A percentile compares a stretch with the other conserved stretches of the same genome.
Evolutionary conservation across 1,140 invertebrate genomes (phyloP).

Genomic region (Thalassaphorura encarpata): DNA sequence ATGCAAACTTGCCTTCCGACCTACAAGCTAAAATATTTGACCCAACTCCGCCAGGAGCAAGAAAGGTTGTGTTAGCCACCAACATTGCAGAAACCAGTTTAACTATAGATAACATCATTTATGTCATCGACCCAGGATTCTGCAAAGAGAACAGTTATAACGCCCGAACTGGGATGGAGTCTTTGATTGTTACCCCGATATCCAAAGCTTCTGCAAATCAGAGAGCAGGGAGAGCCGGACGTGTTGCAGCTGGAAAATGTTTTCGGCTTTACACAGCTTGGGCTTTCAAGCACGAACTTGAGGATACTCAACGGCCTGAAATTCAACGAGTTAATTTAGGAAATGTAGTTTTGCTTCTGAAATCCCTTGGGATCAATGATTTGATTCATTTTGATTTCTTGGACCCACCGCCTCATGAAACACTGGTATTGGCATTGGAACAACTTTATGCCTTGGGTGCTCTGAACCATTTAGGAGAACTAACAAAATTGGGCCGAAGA

Average conservation of each 20-base stretch:
- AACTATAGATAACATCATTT: slow-evolving; percentile 98
- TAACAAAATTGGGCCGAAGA: slow-evolving; percentile 89
- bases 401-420: slow-evolving; percentile 96
- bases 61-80: slow-evolving; percentile 92
- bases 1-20: slow-evolving; percentile 96
- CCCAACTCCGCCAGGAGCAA: slow-evolving; percentile 83
- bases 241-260: slow-evolving; percentile 93
- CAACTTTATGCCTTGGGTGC: slow-evolving; percentile 97
- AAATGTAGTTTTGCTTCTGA: slow-evolving; percentile 92
- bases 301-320: slow-evolving; percentile 96
- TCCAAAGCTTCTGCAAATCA: slow-evolving; percentile 96
- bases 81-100: slow-evolving; percentile 99
- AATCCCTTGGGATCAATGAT: slow-evolving; percentile 95
- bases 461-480: slow-evolving; percentile 90
- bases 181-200: slow-evolving; percentile 92
- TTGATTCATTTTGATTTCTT: slow-evolving; percentile 97
- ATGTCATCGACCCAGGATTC: slow-evolving; percentile 98
- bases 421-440: slow-evolving; percentile 87
- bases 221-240: slow-evolving; percentile 78
- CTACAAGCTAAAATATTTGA: slow-evolving; percentile 98
- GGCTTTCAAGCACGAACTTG: slow-evolving; percentile 95
- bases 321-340: slow-evolving; percentile 96
- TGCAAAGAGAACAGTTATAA: slow-evolving; percentile 99
- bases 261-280: slow-evolving; percentile 94
- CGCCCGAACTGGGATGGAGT: slow-evolving; percentile 96